phyloP scores from a whole-genome alignment of 2,113 vertebrate species.

The Burhinus oedicnemus region DNA sequence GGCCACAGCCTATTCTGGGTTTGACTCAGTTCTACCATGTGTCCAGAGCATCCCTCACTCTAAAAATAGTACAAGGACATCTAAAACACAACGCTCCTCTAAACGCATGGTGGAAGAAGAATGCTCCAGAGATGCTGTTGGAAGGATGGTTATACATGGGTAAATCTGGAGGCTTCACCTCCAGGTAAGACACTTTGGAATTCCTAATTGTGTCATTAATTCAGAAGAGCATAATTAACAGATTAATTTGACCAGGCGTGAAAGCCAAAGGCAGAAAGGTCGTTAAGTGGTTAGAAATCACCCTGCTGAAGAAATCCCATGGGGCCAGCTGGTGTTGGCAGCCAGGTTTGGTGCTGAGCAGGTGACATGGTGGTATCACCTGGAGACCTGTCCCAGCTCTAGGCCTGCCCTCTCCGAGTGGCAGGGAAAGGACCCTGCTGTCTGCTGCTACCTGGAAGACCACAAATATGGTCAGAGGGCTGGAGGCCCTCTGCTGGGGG shows the following conservation, averaged over 20 bases:
- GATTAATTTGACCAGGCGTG: not conserved
- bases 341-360: not conserved
- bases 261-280: not conserved
- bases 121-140: not conserved
- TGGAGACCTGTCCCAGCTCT: not conserved
- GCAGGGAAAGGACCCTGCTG: not conserved
- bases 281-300: not conserved
- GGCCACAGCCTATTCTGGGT: not conserved
- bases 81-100: not conserved
- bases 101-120: not conserved
- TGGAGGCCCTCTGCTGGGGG: not conserved
- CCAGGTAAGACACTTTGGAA: not conserved
- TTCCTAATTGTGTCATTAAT: not conserved
- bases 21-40: not conserved
- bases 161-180: not conserved
- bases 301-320: not conserved
- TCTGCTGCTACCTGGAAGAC: not conserved
- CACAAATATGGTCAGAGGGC: not conserved
- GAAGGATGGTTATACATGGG: not conserved
- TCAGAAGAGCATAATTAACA: not conserved
- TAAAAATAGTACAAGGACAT: not conserved
- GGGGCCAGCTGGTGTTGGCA: not conserved
- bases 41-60: not conserved
- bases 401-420: rapidly evolving
- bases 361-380: not conserved